These are phyloP conservation scores for Hassar affinis DNA, from an alignment of 2,113 vertebrate genomes.

Conservation along the genomic window DNA sequence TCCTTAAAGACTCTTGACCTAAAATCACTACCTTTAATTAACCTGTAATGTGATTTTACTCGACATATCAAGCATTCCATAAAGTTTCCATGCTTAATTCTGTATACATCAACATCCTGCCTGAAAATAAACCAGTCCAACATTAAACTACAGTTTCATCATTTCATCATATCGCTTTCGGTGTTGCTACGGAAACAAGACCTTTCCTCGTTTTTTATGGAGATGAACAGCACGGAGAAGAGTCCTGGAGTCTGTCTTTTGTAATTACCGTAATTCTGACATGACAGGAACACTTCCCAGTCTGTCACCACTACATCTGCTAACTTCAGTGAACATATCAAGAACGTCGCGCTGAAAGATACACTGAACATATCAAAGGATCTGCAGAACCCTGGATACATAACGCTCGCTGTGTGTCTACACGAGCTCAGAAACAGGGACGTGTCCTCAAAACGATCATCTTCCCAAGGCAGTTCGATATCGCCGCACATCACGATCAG, in stretches of 20 bases:
- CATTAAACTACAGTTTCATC: background rate
- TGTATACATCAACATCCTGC: background rate
- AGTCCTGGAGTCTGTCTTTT: background rate
- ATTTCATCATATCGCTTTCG: background rate
- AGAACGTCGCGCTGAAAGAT: background rate
- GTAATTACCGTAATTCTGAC: background rate
- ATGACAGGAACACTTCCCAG: background rate
- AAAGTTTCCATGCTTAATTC: background rate
- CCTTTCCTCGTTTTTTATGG: background rate
- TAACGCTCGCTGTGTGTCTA: background rate
- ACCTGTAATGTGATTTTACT: background rate
- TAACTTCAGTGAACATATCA: conserved; percentile 2
- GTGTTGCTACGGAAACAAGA: background rate
- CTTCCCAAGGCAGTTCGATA: conserved; percentile 1
- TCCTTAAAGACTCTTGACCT: background rate
- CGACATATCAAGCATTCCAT: background rate
- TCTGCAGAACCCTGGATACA: background rate
- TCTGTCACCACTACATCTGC: conserved; percentile 5
- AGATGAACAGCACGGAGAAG: background rate
- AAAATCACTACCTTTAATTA: background rate
- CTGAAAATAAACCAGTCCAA: background rate
- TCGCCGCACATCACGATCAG: background rate
- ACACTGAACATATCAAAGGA: background rate
- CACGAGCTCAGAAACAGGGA: background rate
- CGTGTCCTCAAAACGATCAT: background rate